A percentile compares a stretch with the other conserved stretches of the same genome.
These are phyloP conservation scores for Calyptommatus sinebrachiatus DNA, from an alignment of 2,113 vertebrate genomes.

Conservation along the genomic window DNA sequence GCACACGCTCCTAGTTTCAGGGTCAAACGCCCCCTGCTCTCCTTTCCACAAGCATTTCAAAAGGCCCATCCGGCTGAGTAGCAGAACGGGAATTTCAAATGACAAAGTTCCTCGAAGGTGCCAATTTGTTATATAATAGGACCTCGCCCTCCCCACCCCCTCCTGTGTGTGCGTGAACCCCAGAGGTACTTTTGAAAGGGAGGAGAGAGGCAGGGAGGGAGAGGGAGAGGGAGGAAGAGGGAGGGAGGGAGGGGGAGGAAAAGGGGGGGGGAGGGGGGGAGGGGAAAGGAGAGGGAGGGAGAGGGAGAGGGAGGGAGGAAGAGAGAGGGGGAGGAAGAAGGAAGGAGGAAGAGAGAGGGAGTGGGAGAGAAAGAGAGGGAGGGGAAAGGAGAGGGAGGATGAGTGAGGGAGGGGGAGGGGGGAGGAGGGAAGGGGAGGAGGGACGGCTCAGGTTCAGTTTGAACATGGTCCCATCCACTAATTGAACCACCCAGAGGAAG, in stretches of 20 bases:
- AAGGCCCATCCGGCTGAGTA: background rate
- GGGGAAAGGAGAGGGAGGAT: too few species aligned
- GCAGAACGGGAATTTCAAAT: background rate
- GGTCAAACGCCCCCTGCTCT: too few species aligned
- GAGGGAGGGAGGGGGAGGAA: conserved; percentile 7
- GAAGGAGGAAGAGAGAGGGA: too few species aligned
- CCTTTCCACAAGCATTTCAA: background rate
- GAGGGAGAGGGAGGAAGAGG: background rate
- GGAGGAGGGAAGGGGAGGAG: too few species aligned
- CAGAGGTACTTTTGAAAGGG: background rate
- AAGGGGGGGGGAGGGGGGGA: conserved; percentile 1
- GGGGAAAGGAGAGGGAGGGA: background rate
- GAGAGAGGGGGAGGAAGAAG: too few species aligned
- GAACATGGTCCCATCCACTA: too few species aligned
- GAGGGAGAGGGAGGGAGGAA: too few species aligned
- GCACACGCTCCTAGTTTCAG: background rate
- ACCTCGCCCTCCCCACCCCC: background rate
- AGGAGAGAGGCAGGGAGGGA: background rate
- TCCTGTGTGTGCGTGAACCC: background rate
- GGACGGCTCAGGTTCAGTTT: too few species aligned
- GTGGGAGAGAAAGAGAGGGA: too few species aligned
- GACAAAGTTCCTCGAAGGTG: background rate
- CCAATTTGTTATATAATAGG: background rate
- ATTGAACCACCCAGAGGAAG: too few species aligned
- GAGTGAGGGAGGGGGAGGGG: too few species aligned